Percentiles rank a stretch among this genome's conserved stretches.
These are phyloP conservation scores for Morus bassanus DNA, from an alignment of 2,797 vertebrate species.

Conservation along the genomic window DNA sequence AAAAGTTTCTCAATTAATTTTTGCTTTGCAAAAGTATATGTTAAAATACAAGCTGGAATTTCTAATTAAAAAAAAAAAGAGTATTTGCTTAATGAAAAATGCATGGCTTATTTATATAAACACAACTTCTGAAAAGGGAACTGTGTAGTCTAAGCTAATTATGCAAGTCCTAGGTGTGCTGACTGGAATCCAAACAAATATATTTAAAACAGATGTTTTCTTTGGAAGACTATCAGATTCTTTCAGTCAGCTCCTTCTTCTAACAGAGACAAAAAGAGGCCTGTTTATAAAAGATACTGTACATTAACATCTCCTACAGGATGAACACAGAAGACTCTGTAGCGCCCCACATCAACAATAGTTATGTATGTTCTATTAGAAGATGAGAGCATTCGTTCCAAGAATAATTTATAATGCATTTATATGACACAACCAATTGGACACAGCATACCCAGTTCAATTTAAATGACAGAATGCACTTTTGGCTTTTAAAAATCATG, in stretches of 20 bases:
- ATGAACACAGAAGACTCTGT: not conserved
- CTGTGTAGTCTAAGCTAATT: conserved; percentile 73
- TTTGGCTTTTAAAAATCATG: not conserved
- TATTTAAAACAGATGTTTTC: conserved; percentile 75
- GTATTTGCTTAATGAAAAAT: conserved; percentile 70
- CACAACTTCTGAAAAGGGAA: conserved; percentile 70
- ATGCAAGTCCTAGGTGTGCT: conserved; percentile 67
- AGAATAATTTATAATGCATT: not conserved
- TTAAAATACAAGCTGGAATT: conserved; percentile 15
- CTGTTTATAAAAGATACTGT: conserved; percentile 22
- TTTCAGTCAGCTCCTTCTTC: conserved; percentile 65
- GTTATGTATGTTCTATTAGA: not conserved
- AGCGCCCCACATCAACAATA: not conserved
- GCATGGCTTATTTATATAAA: conserved; percentile 71
- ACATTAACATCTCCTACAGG: not conserved
- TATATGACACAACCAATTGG: not conserved
- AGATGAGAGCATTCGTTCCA: not conserved
- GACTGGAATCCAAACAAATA: conserved; percentile 75
- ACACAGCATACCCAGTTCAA: not conserved
- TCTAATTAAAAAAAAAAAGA: not conserved
- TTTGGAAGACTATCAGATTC: conserved; percentile 68
- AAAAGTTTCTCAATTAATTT: not conserved
- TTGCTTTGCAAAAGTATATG: conserved; percentile 29
- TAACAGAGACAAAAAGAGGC: conserved; percentile 25
- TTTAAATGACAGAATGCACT: not conserved